phyloP scores from a whole-genome alignment of 1,140 invertebrate species.

The Nasonia giraulti region DNA sequence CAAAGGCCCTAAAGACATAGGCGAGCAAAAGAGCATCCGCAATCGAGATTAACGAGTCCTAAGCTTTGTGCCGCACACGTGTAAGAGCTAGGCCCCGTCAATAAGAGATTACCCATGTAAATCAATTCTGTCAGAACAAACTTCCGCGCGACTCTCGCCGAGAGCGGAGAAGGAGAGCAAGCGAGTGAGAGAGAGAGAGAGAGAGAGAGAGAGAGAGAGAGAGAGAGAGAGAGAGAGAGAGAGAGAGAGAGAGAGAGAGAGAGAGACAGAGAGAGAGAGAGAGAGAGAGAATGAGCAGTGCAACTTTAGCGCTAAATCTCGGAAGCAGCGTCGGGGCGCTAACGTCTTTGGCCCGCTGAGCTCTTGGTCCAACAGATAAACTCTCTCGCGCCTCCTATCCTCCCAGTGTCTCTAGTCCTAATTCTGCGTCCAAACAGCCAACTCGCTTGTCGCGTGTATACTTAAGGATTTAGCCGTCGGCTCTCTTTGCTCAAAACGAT shows the following conservation, averaged over 20 bases:
- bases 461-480: constrained; percentile 36
- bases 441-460: constrained; percentile 14
- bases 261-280: background rate
- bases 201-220: background rate
- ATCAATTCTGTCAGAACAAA: constrained; percentile 60
- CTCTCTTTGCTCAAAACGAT: constrained; percentile 29
- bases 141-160: constrained; percentile 50
- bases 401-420: constrained; percentile 53
- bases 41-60: background rate
- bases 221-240: background rate
- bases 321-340: constrained; percentile 51
- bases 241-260: background rate
- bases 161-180: background rate
- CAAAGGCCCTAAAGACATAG: background rate
- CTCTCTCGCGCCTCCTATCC: constrained; percentile 50
- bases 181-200: background rate
- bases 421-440: constrained; percentile 58
- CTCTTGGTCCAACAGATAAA: constrained; percentile 60
- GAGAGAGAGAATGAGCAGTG: constrained; percentile 44
- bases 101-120: constrained; percentile 55
- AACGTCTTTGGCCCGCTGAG: constrained; percentile 58
- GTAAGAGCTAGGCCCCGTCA: background rate
- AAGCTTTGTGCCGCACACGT: background rate
- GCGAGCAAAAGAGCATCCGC: background rate
- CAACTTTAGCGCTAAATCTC: constrained; percentile 61